phyloP scores from a whole-genome alignment of 2,888 invertebrate genomes.

The Nipponacmea schrenckii region DNA sequence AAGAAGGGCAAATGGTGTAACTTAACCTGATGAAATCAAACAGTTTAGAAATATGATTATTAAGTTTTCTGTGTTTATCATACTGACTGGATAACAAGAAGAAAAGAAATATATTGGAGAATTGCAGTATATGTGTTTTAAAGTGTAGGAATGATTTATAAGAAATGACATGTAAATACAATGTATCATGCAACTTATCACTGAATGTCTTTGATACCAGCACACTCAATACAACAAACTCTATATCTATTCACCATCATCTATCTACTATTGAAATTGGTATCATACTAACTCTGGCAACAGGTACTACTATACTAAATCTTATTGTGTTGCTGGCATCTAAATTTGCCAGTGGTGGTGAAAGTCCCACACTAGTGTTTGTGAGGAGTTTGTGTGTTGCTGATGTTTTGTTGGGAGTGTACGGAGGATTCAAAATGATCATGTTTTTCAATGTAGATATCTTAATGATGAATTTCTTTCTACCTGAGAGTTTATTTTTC shows the following conservation, averaged over 20 bases:
- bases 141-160: background rate
- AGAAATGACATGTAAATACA: constrained; percentile 1
- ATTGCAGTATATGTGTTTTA: background rate
- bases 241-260: constrained; percentile 1
- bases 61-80: too few species aligned
- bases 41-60: too few species aligned
- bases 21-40: too few species aligned
- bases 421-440: constrained; percentile 50
- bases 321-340: constrained; percentile 42
- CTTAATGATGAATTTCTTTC: constrained; percentile 53
- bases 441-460: constrained; percentile 39
- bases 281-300: constrained; percentile 30
- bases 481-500: constrained; percentile 57
- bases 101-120: too few species aligned
- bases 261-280: constrained; percentile 14
- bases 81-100: too few species aligned
- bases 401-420: constrained; percentile 51
- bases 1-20: too few species aligned
- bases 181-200: background rate
- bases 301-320: constrained; percentile 42
- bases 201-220: background rate
- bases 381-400: constrained; percentile 52
- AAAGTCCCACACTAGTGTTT: constrained; percentile 55
- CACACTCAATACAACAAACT: background rate
- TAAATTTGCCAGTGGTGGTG: constrained; percentile 48